These are phyloP conservation scores for Ctenodactylus gundi DNA, from an alignment of 2,113 vertebrate species.

Conservation along the genomic window DNA sequence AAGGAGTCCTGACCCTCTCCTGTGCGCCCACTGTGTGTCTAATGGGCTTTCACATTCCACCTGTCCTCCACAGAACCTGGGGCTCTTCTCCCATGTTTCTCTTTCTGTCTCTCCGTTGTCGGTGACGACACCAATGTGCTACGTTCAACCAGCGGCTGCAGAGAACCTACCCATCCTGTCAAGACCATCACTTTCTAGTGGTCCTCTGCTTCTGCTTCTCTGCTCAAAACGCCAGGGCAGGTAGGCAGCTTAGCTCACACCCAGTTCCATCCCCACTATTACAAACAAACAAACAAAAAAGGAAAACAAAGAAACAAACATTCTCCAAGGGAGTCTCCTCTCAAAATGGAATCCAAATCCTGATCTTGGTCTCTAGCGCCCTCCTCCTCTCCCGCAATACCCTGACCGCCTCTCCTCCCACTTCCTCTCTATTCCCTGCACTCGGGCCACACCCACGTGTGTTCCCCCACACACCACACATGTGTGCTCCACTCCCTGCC, in stretches of 20 bases:
- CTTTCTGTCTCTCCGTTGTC: background rate
- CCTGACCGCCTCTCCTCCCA: background rate
- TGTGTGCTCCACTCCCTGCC: background rate
- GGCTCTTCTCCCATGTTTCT: background rate
- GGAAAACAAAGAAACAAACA: too few relatives aligned
- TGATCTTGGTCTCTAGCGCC: background rate
- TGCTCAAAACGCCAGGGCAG: background rate
- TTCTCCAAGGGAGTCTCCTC: background rate
- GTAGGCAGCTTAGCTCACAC: background rate
- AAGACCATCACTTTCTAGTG: background rate
- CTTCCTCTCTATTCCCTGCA: background rate
- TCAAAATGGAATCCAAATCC: background rate
- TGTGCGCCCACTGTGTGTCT: background rate
- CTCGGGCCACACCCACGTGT: background rate
- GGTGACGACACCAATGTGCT: background rate
- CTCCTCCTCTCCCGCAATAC: too few relatives aligned
- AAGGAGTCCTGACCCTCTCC: background rate
- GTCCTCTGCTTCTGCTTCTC: background rate
- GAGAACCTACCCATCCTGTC: background rate
- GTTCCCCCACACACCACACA: fast-evolving
- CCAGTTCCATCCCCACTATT: background rate
- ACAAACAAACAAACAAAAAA: background rate
- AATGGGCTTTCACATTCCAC: background rate
- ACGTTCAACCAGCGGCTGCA: background rate
- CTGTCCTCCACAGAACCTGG: background rate